Evolutionary conservation across 2,888 invertebrate genomes (phyloP).

Genomic region (Lysandra coridon): DNA sequence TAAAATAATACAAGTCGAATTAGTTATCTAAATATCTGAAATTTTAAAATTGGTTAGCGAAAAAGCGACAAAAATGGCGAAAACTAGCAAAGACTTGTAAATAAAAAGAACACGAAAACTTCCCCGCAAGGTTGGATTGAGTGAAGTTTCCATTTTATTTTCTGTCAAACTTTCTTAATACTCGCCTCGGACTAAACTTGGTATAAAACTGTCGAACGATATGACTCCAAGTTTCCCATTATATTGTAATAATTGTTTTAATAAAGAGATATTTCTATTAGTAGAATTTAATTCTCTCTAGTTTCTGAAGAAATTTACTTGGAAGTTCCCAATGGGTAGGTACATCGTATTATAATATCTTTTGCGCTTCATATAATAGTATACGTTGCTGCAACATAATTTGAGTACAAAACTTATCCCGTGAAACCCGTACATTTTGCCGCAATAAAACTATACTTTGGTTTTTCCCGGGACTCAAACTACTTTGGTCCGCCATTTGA

Average conservation of each 20-base stretch:
- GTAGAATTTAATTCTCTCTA: not conserved
- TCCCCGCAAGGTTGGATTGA: slow-evolving; percentile 19
- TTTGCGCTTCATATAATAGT: too few species aligned
- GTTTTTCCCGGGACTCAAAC: too few species aligned
- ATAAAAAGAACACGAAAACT: slow-evolving; percentile 25
- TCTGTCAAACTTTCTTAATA: slow-evolving; percentile 32
- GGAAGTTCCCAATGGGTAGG: not conserved
- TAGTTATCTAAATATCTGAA: not conserved
- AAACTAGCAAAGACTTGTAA: not conserved
- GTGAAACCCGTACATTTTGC: too few species aligned
- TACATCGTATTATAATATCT: not conserved
- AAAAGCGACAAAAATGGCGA: not conserved
- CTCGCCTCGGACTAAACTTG: slow-evolving; percentile 22
- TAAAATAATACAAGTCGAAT: too few species aligned
- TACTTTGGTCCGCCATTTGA: too few species aligned
- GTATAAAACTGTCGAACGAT: slow-evolving; percentile 29
- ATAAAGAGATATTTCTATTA: not conserved
- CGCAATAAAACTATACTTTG: too few species aligned
- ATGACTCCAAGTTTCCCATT: slow-evolving; percentile 27
- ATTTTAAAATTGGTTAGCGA: not conserved
- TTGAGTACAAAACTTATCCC: too few species aligned
- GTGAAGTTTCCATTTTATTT: slow-evolving; percentile 31
- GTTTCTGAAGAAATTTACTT: not conserved
- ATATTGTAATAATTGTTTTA: slow-evolving; percentile 25
- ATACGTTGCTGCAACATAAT: too few species aligned